These are phyloP conservation scores for Cossypha heuglini DNA, from an alignment of 2,797 vertebrate species.

Conservation along the genomic window DNA sequence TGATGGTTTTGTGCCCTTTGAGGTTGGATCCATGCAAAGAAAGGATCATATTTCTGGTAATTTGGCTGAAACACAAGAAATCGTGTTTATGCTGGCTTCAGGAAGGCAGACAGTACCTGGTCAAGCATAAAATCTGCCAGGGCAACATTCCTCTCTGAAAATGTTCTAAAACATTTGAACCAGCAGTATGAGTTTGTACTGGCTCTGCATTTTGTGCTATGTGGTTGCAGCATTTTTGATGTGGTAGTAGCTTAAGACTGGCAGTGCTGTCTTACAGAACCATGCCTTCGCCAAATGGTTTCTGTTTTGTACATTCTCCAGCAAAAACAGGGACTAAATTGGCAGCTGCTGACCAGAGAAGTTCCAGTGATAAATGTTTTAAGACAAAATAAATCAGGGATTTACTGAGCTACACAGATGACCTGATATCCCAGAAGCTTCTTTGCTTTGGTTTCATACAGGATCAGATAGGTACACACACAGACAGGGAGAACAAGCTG, in stretches of 20 bases:
- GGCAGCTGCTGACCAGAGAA: not conserved
- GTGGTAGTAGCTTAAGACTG: not conserved
- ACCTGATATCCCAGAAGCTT: not conserved
- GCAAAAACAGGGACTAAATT: not conserved
- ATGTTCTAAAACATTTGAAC: not conserved
- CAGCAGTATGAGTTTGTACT: not conserved
- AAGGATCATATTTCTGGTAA: not conserved
- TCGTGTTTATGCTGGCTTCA: conserved; percentile 29
- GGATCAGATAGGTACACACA: not conserved
- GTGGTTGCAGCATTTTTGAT: not conserved
- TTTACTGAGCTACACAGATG: not conserved
- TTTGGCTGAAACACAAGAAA: conserved; percentile 4
- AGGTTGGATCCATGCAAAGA: not conserved
- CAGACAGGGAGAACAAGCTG: not conserved
- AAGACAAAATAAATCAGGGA: not conserved
- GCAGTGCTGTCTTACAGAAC: not conserved
- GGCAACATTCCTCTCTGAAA: not conserved
- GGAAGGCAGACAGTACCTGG: conserved; percentile 19
- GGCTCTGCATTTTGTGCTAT: not conserved
- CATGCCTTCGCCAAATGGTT: not conserved
- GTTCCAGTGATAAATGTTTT: not conserved
- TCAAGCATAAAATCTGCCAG: conserved; percentile 18
- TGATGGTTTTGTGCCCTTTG: not conserved
- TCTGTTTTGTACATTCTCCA: not conserved
- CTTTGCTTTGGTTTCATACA: not conserved